Base-by-base conservation (phyloP, 2,797 vertebrate genomes). In the Falco novaeseelandiae region DNA sequence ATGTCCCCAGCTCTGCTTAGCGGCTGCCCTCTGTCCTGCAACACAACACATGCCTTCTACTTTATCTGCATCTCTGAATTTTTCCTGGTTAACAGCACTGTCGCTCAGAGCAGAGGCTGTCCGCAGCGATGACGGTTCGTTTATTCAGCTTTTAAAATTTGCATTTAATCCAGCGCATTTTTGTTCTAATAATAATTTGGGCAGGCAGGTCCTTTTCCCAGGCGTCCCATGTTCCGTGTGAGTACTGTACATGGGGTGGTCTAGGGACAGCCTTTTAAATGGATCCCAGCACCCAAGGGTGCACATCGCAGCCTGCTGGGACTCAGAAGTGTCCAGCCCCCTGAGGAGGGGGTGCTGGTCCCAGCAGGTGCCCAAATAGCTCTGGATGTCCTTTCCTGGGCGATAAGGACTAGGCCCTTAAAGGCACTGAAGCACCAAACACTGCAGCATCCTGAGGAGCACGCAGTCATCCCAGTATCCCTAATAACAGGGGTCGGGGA, bases 341-440 rank as follows among this genome's bases (percentile, higher is more conserved):
- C 34, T 13, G 21, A 2, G 8, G 19, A 73, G 14, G 7, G 12
- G 3, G 3, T 16, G 14, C 49, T 49, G 36, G 27, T 11, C 11
- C 19, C n/a, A 9, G 1, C 0, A 1, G 30, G 29, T 70, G n/a
- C 25, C 10, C 18, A 27, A 18, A 9, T 1, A 12, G 6, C 27
- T 6, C 1, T 2, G 26, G 19, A 0, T 8, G 0, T 32, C 18
- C 22, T 57, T 18, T 34, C 19, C 25, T 5, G 20, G 26, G 29
- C 1, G 4, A 8, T 5, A 40, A 49, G 34, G 40, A 12, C 10
- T 14, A 6, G 4, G 3, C 66, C 19, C 62, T 93, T 20, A 6
- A 16, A 19, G 16, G 10, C 30, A 26, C 40, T 1, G 3, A 15
- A 34, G 8, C 42, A 23, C 16, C 22, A 4, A 3, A 21, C 21